These are phyloP conservation scores for Puffinus mauretanicus DNA, from an alignment of 2,113 vertebrate genomes.

Conservation along the genomic window DNA sequence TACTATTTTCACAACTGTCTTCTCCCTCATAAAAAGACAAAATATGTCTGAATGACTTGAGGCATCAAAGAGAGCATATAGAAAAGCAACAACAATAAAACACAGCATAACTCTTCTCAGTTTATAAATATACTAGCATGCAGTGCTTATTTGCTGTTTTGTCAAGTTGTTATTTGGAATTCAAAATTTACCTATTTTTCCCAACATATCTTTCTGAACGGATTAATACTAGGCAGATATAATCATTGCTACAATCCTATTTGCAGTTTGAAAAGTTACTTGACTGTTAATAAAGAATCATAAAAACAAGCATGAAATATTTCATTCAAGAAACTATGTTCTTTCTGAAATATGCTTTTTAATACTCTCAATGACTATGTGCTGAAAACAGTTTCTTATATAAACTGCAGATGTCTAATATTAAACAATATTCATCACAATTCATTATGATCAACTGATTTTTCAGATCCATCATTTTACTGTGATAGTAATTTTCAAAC, in stretches of 20 bases:
- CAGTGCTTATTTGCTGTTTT: neutral
- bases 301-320: neutral
- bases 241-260: neutral
- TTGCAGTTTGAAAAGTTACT: conserved; percentile 8
- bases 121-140: neutral
- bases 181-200: neutral
- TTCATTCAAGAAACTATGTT: neutral
- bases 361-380: neutral
- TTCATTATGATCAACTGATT: neutral
- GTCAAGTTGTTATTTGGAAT: neutral
- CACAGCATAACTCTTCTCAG: neutral
- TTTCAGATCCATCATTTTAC: neutral
- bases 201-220: neutral
- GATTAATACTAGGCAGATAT: neutral
- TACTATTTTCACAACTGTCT: neutral
- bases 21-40: neutral
- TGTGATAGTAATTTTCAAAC: neutral
- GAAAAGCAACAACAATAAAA: neutral
- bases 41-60: neutral
- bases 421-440: neutral
- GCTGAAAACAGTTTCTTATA: neutral
- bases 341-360: neutral
- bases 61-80: neutral
- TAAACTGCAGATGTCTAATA: neutral
- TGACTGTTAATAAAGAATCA: neutral